phyloP scores from a whole-genome alignment of 2,113 vertebrate genomes.

The Ascaphus truei region DNA sequence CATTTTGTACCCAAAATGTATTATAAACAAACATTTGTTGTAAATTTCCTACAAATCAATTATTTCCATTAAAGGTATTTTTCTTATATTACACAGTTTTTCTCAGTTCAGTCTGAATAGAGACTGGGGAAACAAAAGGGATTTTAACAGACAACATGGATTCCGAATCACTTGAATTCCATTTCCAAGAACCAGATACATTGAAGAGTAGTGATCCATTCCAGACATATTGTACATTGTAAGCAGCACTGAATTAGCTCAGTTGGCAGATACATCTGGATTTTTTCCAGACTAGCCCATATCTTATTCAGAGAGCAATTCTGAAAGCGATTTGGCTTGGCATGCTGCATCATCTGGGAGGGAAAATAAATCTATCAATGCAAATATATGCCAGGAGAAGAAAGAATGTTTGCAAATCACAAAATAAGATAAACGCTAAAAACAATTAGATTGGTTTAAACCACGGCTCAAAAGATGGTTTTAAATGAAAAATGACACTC shows the following conservation, averaged over 20 bases:
- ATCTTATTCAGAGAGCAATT: constrained; percentile 52
- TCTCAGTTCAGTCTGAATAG: no score
- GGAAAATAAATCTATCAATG: constrained; percentile 49
- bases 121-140: no score
- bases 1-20: no score
- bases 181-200: no score
- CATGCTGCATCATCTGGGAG: constrained; percentile 39
- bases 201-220: constrained; percentile 13
- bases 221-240: constrained; percentile 38
- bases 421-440: constrained; percentile 15
- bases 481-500: neutral
- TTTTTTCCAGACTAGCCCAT: constrained; percentile 46
- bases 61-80: no score
- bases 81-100: no score
- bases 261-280: constrained; percentile 47
- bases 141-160: no score
- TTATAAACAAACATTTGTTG: no score
- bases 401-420: constrained; percentile 6
- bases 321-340: constrained; percentile 54
- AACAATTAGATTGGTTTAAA: constrained; percentile 26
- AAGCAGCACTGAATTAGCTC: constrained; percentile 38
- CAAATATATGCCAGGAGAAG: constrained; percentile 40
- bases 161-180: no score
- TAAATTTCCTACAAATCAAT: no score
- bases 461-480: neutral